Conservation (phyloP, 2,113 vertebrate genomes). For the Nymphicus hollandicus region DNA sequence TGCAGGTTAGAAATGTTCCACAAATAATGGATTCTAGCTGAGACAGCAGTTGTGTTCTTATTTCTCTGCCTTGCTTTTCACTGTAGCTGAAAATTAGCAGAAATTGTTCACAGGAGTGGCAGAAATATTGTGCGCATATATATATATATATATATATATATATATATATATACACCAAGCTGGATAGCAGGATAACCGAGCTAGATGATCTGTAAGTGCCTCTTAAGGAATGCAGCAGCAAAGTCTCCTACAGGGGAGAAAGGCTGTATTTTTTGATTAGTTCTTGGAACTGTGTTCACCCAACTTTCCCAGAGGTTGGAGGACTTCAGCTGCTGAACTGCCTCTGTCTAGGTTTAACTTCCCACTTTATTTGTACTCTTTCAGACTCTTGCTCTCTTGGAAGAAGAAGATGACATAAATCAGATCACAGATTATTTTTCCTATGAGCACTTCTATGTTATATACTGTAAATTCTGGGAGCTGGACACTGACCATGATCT, state of each 20-base stretch:
- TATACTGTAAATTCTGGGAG: slow-evolving; percentile 99
- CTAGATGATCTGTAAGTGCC: neutral
- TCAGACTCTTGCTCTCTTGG: slow-evolving; percentile 92
- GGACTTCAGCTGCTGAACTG: neutral
- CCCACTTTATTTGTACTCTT: slow-evolving; percentile 32
- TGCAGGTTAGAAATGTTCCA: neutral
- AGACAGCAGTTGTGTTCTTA: neutral
- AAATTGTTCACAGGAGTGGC: neutral
- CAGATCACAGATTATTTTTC: slow-evolving; percentile 99
- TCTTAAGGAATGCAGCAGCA: neutral
- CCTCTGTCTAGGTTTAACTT: neutral
- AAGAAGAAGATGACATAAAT: slow-evolving; percentile 99
- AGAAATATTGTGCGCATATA: neutral
- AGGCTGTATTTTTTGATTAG: neutral
- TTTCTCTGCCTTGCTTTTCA: neutral
- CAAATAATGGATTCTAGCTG: neutral
- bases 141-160: too few species aligned
- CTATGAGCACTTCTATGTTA: slow-evolving; percentile 98
- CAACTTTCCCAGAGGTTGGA: neutral
- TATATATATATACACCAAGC: neutral
- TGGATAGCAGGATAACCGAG: neutral
- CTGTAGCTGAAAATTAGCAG: neutral
- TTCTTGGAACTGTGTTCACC: neutral
- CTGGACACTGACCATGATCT: slow-evolving; percentile 97
- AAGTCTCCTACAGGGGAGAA: neutral